Evolutionary conservation across 53 echinoderm and acorn worm genomes (phyloP).

Genomic region (Pentamera pediparva): DNA sequence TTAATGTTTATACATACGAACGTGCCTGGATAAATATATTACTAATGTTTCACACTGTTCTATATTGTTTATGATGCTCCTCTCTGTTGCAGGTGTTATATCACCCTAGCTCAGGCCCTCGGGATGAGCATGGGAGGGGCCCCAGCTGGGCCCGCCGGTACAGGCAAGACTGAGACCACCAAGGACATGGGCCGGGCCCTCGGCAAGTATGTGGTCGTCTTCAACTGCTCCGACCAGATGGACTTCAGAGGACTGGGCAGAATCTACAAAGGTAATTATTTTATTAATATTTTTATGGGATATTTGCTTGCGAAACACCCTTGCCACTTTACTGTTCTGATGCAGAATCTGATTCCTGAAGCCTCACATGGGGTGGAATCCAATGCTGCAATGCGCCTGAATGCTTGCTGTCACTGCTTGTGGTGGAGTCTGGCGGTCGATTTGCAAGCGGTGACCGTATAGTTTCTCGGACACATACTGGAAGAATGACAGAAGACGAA

Average conservation of each 20-base stretch:
- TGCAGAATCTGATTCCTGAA: too few species aligned
- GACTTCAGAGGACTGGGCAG: slow-evolving; percentile 97
- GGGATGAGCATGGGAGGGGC: slow-evolving; percentile 99
- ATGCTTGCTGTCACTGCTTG: too few species aligned
- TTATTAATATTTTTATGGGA: too few species aligned
- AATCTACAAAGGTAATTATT: slow-evolving; percentile 88
- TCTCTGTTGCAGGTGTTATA: slow-evolving; percentile 70
- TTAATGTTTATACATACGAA: not conserved
- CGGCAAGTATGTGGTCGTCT: slow-evolving; percentile 98
- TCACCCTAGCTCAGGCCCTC: slow-evolving; percentile 91
- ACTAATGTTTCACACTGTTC: not conserved
- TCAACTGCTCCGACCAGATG: slow-evolving; percentile 99
- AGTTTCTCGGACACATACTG: too few species aligned
- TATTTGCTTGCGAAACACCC: too few species aligned
- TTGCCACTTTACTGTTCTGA: too few species aligned
- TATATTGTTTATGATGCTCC: too few species aligned
- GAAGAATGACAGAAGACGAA: too few species aligned
- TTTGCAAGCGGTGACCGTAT: too few species aligned
- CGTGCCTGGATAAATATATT: not conserved
- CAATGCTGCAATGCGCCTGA: too few species aligned
- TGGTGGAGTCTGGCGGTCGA: too few species aligned
- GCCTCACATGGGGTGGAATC: too few species aligned
- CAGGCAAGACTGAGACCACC: slow-evolving; percentile 98
- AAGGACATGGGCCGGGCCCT: slow-evolving; percentile 98
- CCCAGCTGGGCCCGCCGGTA: slow-evolving; percentile 96